Conservation (phyloP, 2,888 invertebrate genomes). For the Esperia sulphurella region DNA sequence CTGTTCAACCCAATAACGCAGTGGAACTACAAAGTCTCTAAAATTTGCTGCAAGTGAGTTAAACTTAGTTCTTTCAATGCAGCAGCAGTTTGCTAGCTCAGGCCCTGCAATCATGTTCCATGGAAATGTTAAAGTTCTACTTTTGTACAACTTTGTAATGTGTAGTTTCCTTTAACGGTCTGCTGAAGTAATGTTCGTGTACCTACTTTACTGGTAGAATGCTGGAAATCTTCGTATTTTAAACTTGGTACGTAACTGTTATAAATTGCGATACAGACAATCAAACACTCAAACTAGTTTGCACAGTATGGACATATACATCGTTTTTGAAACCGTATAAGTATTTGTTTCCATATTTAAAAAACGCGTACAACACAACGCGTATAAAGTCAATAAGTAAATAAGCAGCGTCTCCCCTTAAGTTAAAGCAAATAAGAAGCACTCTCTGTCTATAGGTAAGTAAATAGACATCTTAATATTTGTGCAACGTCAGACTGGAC, state of each 20-base stretch:
- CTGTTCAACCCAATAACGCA: neutral
- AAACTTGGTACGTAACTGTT: no score
- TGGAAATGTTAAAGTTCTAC: constrained; percentile 41
- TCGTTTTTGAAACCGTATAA: no score
- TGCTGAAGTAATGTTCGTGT: neutral
- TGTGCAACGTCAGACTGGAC: neutral
- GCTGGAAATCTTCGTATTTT: neutral
- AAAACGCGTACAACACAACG: no score
- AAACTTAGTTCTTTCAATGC: constrained; percentile 38
- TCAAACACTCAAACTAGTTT: no score
- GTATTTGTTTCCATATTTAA: no score
- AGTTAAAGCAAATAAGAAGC: no score
- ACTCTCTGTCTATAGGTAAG: neutral
- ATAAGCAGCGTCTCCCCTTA: no score
- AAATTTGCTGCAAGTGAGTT: constrained; percentile 27
- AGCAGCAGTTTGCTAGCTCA: constrained; percentile 37
- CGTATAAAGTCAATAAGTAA: no score
- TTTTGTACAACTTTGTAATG: constrained; percentile 33
- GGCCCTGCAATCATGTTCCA: constrained; percentile 41
- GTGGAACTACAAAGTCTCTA: constrained; percentile 16
- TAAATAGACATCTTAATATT: neutral
- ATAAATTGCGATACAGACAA: no score
- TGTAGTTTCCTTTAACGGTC: constrained; percentile 8
- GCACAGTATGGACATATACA: no score
- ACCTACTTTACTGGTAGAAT: neutral